phyloP scores from a whole-genome alignment of 2,888 invertebrate species.

The Chrysolina americana region DNA sequence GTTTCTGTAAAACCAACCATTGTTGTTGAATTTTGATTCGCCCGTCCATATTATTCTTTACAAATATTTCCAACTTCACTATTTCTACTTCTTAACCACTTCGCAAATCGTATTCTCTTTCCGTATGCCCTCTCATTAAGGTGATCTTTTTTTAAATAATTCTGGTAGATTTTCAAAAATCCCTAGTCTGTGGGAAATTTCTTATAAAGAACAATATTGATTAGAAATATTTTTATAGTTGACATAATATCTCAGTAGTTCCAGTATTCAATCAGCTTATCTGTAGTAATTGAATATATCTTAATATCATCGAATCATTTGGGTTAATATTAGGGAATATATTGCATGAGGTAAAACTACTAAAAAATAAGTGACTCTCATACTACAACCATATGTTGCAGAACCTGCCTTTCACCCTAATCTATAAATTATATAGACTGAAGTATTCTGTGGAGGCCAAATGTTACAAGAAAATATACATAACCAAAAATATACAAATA shows the following conservation, averaged over 20 bases:
- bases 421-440: constrained; percentile 31
- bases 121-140: too few relatives aligned
- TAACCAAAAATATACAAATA: not conserved
- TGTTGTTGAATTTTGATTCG: too few relatives aligned
- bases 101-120: too few relatives aligned
- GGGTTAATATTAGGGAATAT: not conserved
- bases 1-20: too few relatives aligned
- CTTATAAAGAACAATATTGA: too few relatives aligned
- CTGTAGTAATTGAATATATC: not conserved
- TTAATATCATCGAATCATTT: not conserved
- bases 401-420: constrained; percentile 39
- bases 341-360: constrained; percentile 25
- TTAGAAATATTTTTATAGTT: too few relatives aligned
- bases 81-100: too few relatives aligned
- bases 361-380: not conserved
- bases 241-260: not conserved
- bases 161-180: too few relatives aligned
- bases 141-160: too few relatives aligned
- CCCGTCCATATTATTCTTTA: too few relatives aligned
- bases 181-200: too few relatives aligned
- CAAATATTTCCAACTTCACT: too few relatives aligned
- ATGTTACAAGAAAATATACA: not conserved
- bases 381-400: constrained; percentile 33
- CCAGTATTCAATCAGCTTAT: not conserved
- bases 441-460: constrained; percentile 1